Percentiles rank a stretch among this genome's conserved stretches.
Conservation (phyloP, 2,113 vertebrate genomes). For the Plectropomus leopardus region DNA sequence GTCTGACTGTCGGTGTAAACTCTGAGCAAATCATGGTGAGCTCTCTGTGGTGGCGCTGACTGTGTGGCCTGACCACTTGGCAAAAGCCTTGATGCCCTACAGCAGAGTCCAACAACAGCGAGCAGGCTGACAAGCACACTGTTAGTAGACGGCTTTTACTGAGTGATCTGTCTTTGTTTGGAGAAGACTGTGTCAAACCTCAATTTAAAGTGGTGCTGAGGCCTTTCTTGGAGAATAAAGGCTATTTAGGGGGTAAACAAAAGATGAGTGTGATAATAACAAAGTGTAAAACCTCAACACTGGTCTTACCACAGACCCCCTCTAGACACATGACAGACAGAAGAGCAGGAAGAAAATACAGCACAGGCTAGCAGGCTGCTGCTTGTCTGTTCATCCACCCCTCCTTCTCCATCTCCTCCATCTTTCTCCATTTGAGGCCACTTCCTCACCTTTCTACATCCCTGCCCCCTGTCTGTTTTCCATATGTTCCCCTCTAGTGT, state of each 20-base stretch:
- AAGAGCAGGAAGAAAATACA: no score
- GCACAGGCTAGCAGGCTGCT: neutral
- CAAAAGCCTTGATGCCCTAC: constrained; percentile 34
- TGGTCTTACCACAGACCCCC: constrained; percentile 4
- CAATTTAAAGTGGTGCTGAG: constrained; percentile 48
- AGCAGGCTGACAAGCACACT: neutral
- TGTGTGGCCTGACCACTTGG: constrained; percentile 66
- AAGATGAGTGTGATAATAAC: constrained; percentile 29
- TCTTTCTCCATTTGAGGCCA: neutral
- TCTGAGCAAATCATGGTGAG: neutral
- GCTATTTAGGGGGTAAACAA: constrained; percentile 13
- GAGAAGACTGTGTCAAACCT: constrained; percentile 46
- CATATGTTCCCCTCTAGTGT: constrained; percentile 22
- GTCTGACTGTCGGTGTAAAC: constrained; percentile 30
- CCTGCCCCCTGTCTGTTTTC: neutral
- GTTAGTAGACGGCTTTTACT: constrained; percentile 2
- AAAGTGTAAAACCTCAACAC: neutral
- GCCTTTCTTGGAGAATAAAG: neutral
- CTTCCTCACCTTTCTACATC: neutral
- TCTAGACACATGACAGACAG: neutral
- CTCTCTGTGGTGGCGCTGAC: constrained; percentile 20
- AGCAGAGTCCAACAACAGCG: constrained; percentile 50
- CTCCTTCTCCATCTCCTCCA: neutral
- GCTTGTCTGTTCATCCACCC: neutral
- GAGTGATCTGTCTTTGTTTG: constrained; percentile 40